Percentiles rank a stretch among this genome's conserved stretches.
phyloP scores from a whole-genome alignment of 2,888 invertebrate species.

The Brassicogethes aeneus region DNA sequence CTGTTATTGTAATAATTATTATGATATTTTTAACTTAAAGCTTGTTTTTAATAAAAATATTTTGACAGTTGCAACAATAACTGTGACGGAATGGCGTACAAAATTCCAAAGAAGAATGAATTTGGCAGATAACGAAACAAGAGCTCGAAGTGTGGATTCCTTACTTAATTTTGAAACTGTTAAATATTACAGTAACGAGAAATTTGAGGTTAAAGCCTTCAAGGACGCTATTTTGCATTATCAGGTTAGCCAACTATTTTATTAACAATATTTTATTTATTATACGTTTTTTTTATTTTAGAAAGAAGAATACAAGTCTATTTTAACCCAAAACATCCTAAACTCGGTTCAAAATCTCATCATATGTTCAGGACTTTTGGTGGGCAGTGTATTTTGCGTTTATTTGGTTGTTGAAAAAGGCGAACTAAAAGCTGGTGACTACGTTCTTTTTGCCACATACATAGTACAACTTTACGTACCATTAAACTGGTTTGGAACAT shows the following conservation, averaged over 20 bases:
- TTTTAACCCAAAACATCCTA: conserved; percentile 77
- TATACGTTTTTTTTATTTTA: conserved; percentile 42
- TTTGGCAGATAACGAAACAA: conserved; percentile 83
- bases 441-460: conserved; percentile 91
- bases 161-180: conserved; percentile 97
- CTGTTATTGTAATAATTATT: conserved; percentile 6
- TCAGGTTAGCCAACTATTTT: conserved; percentile 60
- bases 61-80: conserved; percentile 79
- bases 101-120: conserved; percentile 93
- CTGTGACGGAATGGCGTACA: conserved; percentile 96
- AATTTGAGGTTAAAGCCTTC: conserved; percentile 83
- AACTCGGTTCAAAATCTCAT: conserved; percentile 89
- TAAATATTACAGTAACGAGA: conserved; percentile 93
- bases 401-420: conserved; percentile 67
- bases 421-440: conserved; percentile 82
- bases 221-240: conserved; percentile 74
- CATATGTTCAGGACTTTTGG: conserved; percentile 75
- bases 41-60: background rate
- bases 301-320: conserved; percentile 83
- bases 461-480: conserved; percentile 92
- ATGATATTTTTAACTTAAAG: too few relatives aligned
- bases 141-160: conserved; percentile 90
- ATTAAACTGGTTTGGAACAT: conserved; percentile 96
- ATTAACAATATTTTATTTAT: too few relatives aligned
- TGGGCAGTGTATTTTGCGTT: conserved; percentile 83